Evolutionary conservation across 2,113 vertebrate species (phyloP).

Genomic region (Columba janthina): DNA sequence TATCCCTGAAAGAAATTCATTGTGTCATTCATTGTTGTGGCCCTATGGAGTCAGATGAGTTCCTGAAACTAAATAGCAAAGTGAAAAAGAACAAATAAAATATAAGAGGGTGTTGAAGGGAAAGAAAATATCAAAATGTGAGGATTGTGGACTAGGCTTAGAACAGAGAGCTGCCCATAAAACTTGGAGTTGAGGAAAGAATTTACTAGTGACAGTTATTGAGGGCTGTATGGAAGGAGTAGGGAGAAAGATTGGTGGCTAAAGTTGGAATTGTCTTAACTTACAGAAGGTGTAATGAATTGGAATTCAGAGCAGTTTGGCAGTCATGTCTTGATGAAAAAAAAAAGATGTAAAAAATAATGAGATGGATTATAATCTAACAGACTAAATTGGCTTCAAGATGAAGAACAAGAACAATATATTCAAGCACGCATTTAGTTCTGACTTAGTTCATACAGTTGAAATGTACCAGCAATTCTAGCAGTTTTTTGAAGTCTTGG

Average conservation of each 20-base stretch:
- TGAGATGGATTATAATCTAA: not conserved
- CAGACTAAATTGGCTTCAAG: not conserved
- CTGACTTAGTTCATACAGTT: not conserved
- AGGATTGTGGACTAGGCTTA: not conserved
- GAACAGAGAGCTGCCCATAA: not conserved
- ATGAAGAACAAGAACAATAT: not conserved
- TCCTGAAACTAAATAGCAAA: not conserved
- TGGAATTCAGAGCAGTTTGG: not conserved
- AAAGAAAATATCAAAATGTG: not conserved
- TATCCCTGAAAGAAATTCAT: not conserved
- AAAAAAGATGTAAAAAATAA: not conserved
- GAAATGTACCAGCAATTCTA: not conserved
- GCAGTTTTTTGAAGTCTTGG: not conserved
- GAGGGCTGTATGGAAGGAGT: not conserved
- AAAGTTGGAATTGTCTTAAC: not conserved
- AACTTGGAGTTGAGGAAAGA: not conserved
- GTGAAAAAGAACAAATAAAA: not conserved
- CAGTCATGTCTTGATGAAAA: not conserved
- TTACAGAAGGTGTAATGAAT: not conserved
- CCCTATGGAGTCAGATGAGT: not conserved
- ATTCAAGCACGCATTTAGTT: not conserved
- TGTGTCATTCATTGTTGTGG: not conserved
- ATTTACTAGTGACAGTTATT: not conserved
- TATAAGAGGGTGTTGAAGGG: not conserved
- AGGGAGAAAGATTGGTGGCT: not conserved